Percentiles rank a stretch among this genome's conserved stretches.
phyloP scores from a whole-genome alignment of 2,888 invertebrate genomes.

The Diaperis boleti region DNA sequence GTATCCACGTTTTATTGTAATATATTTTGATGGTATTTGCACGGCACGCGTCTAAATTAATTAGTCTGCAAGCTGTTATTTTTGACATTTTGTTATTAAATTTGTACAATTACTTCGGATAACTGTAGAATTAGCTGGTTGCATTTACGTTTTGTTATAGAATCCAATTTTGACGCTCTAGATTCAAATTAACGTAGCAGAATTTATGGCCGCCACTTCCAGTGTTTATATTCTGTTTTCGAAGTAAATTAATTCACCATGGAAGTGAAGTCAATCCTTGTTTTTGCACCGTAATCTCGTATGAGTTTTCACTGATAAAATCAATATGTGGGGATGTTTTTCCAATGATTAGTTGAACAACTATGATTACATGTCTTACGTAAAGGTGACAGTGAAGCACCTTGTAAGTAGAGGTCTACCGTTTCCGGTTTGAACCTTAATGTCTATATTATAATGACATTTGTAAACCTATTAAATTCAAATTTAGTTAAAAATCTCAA shows the following conservation, averaged over 20 bases:
- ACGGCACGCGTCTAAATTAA: too few species aligned
- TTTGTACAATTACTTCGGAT: not conserved
- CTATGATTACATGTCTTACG: not conserved
- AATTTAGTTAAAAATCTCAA: conserved; percentile 26
- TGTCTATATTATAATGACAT: conserved; percentile 1
- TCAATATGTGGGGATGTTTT: not conserved
- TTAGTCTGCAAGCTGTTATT: not conserved
- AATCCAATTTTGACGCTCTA: too few species aligned
- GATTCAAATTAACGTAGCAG: conserved; percentile 2
- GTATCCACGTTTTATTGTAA: too few species aligned
- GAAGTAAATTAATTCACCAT: not conserved
- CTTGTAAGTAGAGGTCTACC: not conserved
- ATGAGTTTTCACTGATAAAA: not conserved
- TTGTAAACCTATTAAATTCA: too few species aligned
- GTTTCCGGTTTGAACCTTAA: not conserved
- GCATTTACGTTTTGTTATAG: not conserved
- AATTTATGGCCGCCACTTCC: conserved; percentile 5
- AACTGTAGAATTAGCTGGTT: not conserved
- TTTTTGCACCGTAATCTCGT: not conserved
- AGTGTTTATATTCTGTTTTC: not conserved
- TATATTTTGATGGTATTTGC: too few species aligned
- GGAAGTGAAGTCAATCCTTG: too few species aligned
- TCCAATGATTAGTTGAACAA: not conserved
- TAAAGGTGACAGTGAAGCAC: not conserved
- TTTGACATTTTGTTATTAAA: not conserved